Conservation (phyloP, 2,113 vertebrate species). For the Centropristis striata region DNA sequence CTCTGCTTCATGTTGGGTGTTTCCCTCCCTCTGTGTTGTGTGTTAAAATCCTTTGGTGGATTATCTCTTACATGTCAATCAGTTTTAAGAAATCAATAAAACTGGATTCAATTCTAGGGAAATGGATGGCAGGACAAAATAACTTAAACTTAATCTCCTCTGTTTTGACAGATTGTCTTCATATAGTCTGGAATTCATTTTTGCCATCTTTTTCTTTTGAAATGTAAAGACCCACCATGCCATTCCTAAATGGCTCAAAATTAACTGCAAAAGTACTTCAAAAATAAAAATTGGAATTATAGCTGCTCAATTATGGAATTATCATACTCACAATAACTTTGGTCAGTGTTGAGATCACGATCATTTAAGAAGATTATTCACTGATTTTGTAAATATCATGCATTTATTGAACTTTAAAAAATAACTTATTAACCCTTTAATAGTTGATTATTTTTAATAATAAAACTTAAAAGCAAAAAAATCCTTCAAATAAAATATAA, state of each 20-base stretch:
- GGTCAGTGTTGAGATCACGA: too few relatives aligned
- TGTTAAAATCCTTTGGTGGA: constrained; percentile 45
- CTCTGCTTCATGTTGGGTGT: constrained; percentile 22
- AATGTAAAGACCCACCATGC: background rate
- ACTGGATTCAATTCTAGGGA: background rate
- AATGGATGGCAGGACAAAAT: background rate
- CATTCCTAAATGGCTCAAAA: background rate
- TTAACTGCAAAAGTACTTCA: background rate
- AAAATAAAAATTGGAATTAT: too few relatives aligned
- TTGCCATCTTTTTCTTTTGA: background rate
- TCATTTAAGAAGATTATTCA: too few relatives aligned
- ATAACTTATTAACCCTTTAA: too few relatives aligned
- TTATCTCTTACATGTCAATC: constrained; percentile 47
- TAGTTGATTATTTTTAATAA: too few relatives aligned
- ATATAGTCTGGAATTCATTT: background rate
- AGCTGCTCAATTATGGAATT: too few relatives aligned
- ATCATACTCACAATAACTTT: too few relatives aligned
- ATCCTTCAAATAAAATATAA: too few relatives aligned
- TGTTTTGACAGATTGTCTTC: background rate
- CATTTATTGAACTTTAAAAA: too few relatives aligned
- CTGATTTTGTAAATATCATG: too few relatives aligned
- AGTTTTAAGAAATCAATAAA: constrained; percentile 9
- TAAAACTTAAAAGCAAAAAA: too few relatives aligned
- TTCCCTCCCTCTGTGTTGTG: background rate
- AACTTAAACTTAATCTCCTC: background rate